Evolutionary conservation across 2,888 invertebrate genomes (phyloP).

Genomic region (Thecophora atra): DNA sequence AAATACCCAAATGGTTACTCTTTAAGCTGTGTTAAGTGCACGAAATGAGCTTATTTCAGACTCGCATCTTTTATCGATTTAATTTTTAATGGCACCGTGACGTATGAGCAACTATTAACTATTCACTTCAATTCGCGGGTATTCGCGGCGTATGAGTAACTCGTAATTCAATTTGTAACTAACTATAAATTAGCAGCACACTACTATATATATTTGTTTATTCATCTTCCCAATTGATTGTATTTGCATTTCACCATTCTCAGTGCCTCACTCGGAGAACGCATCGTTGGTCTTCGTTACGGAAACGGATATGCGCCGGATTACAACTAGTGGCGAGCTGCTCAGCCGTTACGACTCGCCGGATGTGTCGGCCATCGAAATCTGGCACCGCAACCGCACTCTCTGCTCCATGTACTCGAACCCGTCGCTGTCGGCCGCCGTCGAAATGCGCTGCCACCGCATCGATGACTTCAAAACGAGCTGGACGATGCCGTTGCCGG

Average conservation of each 20-base stretch:
- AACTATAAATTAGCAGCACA: too few species aligned
- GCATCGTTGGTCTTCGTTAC: constrained; percentile 77
- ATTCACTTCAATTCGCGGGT: too few species aligned
- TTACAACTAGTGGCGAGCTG: constrained; percentile 69
- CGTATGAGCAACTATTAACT: too few species aligned
- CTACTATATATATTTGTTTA: too few species aligned
- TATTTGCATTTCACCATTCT: not conserved
- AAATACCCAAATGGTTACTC: not conserved
- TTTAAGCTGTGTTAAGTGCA: not conserved
- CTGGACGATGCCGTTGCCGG: constrained; percentile 71
- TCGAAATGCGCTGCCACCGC: constrained; percentile 73
- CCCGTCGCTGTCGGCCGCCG: constrained; percentile 58
- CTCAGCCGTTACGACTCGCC: constrained; percentile 49
- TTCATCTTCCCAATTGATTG: too few species aligned
- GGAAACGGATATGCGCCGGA: constrained; percentile 72
- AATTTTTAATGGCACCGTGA: too few species aligned
- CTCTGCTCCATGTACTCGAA: constrained; percentile 77
- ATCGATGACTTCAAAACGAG: constrained; percentile 72
- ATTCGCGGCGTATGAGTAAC: not conserved
- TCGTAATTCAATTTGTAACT: not conserved
- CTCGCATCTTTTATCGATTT: too few species aligned
- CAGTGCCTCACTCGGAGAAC: constrained; percentile 73
- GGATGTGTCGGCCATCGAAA: constrained; percentile 69
- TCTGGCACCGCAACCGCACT: constrained; percentile 74
- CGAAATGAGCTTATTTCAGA: too few species aligned